A percentile compares a stretch with the other conserved stretches of the same genome.
Evolutionary conservation across 2,113 vertebrate species (phyloP).

Genomic region (Periophthalmus modestus): DNA sequence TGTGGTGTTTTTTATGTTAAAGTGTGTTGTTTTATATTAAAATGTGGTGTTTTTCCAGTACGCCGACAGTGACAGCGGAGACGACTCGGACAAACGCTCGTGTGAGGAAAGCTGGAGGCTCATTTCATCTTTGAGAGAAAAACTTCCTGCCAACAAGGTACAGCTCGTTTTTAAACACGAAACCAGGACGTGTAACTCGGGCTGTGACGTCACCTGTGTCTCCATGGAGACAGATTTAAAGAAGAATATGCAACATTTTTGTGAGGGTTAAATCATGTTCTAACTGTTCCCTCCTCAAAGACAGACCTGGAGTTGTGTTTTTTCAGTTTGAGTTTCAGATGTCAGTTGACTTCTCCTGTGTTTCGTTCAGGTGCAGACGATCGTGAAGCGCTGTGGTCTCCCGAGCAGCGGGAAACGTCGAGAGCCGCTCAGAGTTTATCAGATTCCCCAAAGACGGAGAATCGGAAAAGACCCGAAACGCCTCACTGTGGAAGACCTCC

Average conservation of each 20-base stretch:
- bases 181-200: too few species aligned
- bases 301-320: too few species aligned
- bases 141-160: conserved; percentile 83
- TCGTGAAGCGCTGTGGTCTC: conserved; percentile 86
- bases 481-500: conserved; percentile 80
- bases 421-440: conserved; percentile 83
- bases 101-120: conserved; percentile 91
- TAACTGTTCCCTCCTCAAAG: too few species aligned
- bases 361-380: conserved; percentile 80
- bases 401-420: conserved; percentile 88
- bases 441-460: conserved; percentile 86
- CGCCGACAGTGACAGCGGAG: conserved; percentile 86
- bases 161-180: background rate
- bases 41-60: conserved; percentile 75
- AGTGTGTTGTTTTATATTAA: background rate
- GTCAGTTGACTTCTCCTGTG: background rate
- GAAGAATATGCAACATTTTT: too few species aligned
- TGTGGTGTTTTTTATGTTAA: too few species aligned
- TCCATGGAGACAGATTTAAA: too few species aligned
- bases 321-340: too few species aligned
- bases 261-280: too few species aligned
- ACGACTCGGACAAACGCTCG: conserved; percentile 88
- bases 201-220: too few species aligned
- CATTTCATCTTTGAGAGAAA: conserved; percentile 86
- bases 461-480: conserved; percentile 84